These are phyloP conservation scores for Ectobius pallidus DNA, from an alignment of 2,888 invertebrate genomes.

Conservation along the genomic window DNA sequence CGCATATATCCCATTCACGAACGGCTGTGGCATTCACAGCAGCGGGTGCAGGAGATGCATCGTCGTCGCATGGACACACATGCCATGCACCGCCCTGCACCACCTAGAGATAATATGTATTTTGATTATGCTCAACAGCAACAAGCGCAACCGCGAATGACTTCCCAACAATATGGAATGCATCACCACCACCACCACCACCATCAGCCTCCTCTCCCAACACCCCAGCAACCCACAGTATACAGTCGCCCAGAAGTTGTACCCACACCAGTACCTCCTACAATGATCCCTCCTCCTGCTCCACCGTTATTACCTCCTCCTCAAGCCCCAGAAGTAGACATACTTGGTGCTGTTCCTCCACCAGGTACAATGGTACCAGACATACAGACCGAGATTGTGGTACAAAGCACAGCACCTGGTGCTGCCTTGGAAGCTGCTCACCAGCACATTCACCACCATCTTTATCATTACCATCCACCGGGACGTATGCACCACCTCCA, in stretches of 20 bases:
- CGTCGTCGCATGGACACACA: conserved; percentile 52
- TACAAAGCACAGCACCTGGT: conserved; percentile 48
- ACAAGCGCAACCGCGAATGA: conserved; percentile 47
- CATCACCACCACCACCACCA: conserved; percentile 46
- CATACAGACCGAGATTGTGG: conserved; percentile 50
- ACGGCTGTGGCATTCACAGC: conserved; percentile 75
- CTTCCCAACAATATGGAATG: conserved; percentile 24
- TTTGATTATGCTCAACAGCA: conserved; percentile 43
- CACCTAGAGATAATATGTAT: conserved; percentile 30
- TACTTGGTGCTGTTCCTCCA: conserved; percentile 41
- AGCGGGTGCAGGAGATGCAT: conserved; percentile 67
- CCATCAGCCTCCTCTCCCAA: conserved; percentile 48
- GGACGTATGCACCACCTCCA: conserved; percentile 62
- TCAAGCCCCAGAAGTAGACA: conserved; percentile 39
- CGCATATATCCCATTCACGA: conserved; percentile 77
- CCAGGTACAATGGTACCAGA: conserved; percentile 44
- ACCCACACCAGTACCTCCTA: conserved; percentile 40
- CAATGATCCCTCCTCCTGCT: conserved; percentile 33
- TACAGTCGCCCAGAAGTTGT: conserved; percentile 56
- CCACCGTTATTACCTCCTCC: conserved; percentile 27
- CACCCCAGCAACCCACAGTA: conserved; percentile 57
- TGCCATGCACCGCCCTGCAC: conserved; percentile 36
- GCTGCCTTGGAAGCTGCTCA: conserved; percentile 53
- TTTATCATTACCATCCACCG: conserved; percentile 70
- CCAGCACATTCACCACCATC: conserved; percentile 77